Evolutionary conservation across 2,888 invertebrate species (phyloP).

Genomic region (Antheraea assamensis): DNA sequence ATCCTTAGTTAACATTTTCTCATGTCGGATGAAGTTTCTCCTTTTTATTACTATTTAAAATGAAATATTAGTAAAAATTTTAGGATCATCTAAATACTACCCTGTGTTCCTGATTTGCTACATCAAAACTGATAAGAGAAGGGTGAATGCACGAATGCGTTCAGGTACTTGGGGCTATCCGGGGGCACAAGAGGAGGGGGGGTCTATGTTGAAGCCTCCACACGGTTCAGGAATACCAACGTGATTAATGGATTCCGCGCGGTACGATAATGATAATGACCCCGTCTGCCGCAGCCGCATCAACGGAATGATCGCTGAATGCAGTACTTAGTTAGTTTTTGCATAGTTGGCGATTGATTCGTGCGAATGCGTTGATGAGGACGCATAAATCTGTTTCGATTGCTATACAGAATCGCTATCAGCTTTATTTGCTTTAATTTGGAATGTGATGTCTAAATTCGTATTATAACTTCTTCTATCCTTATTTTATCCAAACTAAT

Average conservation of each 20-base stretch:
- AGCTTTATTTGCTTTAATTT: conserved; percentile 25
- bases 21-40: not conserved
- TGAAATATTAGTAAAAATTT: not conserved
- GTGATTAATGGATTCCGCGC: conserved; percentile 78
- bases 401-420: conserved; percentile 34
- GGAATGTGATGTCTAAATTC: not conserved
- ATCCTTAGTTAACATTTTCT: not conserved
- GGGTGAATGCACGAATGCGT: conserved; percentile 79
- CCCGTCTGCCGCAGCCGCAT: conserved; percentile 64
- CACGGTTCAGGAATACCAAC: conserved; percentile 71
- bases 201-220: conserved; percentile 47
- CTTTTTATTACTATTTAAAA: not conserved
- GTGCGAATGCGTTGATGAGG: conserved; percentile 47
- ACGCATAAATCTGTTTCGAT: conserved; percentile 28
- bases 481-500: too few relatives aligned
- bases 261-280: conserved; percentile 78
- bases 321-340: conserved; percentile 57
- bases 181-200: conserved; percentile 40
- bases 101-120: conserved; percentile 62
- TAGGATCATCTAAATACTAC: conserved; percentile 47
- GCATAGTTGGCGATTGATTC: conserved; percentile 48
- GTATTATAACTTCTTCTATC: not conserved
- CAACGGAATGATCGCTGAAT: conserved; percentile 70
- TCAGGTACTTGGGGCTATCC: conserved; percentile 65
- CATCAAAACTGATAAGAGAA: conserved; percentile 77